Evolutionary conservation across 2,113 vertebrate genomes (phyloP).

Genomic region (Prietella phreatophila): DNA sequence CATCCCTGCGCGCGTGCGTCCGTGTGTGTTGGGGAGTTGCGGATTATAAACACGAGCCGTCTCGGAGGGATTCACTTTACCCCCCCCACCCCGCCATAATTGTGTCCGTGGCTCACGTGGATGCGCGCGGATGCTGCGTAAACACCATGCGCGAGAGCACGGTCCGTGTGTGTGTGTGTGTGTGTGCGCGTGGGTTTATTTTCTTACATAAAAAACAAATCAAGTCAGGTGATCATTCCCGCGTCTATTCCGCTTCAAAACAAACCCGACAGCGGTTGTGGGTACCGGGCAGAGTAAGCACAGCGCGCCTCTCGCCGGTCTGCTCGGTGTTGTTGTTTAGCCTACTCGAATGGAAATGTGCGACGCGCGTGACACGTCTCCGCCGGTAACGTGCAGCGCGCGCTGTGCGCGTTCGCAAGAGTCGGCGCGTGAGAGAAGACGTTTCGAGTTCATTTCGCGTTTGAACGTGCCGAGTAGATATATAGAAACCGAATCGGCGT

Average conservation of each 20-base stretch:
- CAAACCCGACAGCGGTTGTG: not conserved
- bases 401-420: no score
- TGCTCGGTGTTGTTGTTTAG: not conserved
- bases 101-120: conserved; percentile 22
- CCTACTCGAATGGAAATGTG: not conserved
- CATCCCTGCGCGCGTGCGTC: conserved; percentile 1
- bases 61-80: conserved; percentile 31
- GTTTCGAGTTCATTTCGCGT: not conserved
- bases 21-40: not conserved
- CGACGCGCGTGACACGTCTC: not conserved
- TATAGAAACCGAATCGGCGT: not conserved
- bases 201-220: not conserved
- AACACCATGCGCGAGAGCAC: not conserved
- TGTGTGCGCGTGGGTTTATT: not conserved
- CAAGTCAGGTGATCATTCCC: not conserved
- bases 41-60: conserved; percentile 24
- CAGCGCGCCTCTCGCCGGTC: not conserved
- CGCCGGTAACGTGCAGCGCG: not conserved
- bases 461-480: not conserved
- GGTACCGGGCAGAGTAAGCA: not conserved
- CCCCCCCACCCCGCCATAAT: not conserved
- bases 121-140: not conserved
- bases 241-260: not conserved
- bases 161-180: not conserved
- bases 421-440: not conserved